Evolutionary conservation across 2,113 vertebrate species (phyloP), one percentile per base, ranked within the genome.

Genomic region (Cyprinodon variegatus): DNA sequence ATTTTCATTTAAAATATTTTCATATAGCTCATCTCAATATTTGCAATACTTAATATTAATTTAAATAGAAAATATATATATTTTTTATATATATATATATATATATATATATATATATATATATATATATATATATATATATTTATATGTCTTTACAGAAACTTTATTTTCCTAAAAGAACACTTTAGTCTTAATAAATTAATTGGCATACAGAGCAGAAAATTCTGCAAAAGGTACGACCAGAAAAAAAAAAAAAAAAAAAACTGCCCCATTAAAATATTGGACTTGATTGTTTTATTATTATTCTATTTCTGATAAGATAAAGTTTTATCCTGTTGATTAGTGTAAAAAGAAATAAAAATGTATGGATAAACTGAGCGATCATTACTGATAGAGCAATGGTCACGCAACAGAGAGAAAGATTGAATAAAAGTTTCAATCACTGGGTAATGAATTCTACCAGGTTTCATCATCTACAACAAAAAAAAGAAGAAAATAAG

Each of bases 401-500:
- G 62, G 14, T 9, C n/a, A 3, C 0, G 17, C 60, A 4, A 48
- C 20, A 22, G 4, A 38, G 38, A 40, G 45, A 43, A 37, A 37
- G 6, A 36, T 36, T 29, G 20, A 20, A 57, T 67, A 60, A 53
- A 65, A 69, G 65, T 70, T 79, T 50, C 43, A 40, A 15, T 36
- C 14, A 37, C 1, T 40, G 41, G 62, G 41, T 72, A 63, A 79
- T 62, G 43, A 69, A 69, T 65, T 36, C 38, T 50, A 50, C 53
- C 59, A 50, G 41, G 72, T 82, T 85, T 64, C 67, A 72, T 74
- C 48, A 81, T 53, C 10, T 63, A 37, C 57, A 74, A 50, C 41
- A 80, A 61, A 77, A 74, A 68, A 59, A 22, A 41, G 17, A 70
- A 60, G 2, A 76, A 50, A 8, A 17, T 61, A 22, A 50, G 74